These are phyloP conservation scores for Alsophila aescularia DNA, from an alignment of 2,888 invertebrate genomes.

Conservation along the genomic window DNA sequence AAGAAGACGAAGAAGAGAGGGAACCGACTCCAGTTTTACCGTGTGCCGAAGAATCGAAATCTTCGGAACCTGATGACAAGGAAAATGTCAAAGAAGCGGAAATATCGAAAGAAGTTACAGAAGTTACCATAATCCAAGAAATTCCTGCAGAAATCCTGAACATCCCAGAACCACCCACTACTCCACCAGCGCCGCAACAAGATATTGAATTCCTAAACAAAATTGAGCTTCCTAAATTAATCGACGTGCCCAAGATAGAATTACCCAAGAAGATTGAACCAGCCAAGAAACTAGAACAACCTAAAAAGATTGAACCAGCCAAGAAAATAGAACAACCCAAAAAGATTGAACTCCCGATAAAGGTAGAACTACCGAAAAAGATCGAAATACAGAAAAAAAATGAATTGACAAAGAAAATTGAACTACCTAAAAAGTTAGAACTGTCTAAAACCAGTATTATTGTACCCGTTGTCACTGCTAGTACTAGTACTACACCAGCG, in stretches of 20 bases:
- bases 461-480: conserved; percentile 21
- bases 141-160: conserved; percentile 37
- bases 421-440: conserved; percentile 23
- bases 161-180: conserved; percentile 62
- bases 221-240: conserved; percentile 32
- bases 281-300: conserved; percentile 40
- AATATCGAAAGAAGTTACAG: conserved; percentile 44
- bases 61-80: conserved; percentile 49
- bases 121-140: conserved; percentile 47
- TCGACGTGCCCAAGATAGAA: conserved; percentile 28
- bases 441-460: conserved; percentile 23
- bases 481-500: conserved; percentile 17
- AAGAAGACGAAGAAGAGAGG: conserved; percentile 56
- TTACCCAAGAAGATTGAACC: conserved; percentile 10
- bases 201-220: conserved; percentile 42
- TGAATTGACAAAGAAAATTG: conserved; percentile 33
- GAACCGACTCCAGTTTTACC: conserved; percentile 52
- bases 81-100: conserved; percentile 54
- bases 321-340: conserved; percentile 31
- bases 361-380: conserved; percentile 30
- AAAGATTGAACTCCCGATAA: conserved; percentile 36
- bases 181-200: conserved; percentile 53
- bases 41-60: conserved; percentile 48
- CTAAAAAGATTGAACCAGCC: conserved; percentile 18
- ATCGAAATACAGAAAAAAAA: conserved; percentile 22